Evolutionary conservation across 2,113 vertebrate species (phyloP).

Genomic region (Alosa alosa): DNA sequence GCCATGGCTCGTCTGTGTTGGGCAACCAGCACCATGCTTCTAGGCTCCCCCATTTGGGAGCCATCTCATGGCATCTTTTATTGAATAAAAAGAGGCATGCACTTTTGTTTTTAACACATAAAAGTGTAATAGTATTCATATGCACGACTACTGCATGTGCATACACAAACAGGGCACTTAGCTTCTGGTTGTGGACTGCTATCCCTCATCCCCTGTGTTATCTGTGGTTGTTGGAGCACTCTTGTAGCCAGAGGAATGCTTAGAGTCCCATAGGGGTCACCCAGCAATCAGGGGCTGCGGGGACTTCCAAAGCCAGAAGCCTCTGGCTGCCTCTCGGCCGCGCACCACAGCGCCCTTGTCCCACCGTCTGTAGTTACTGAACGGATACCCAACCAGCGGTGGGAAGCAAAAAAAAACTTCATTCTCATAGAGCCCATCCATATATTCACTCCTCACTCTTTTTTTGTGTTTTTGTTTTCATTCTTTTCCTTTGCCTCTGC

Average conservation of each 20-base stretch:
- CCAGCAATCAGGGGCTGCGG: slow-evolving; percentile 30
- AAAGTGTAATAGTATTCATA: slow-evolving; percentile 30
- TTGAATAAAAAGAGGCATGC: slow-evolving; percentile 23
- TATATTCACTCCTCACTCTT: slow-evolving; percentile 44
- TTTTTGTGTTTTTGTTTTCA: neutral
- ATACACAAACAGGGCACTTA: slow-evolving; percentile 17
- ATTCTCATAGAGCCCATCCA: slow-evolving; percentile 38
- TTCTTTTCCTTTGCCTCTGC: neutral
- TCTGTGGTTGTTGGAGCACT: slow-evolving; percentile 41
- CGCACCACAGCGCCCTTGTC: slow-evolving; percentile 10
- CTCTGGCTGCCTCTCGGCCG: slow-evolving; percentile 45
- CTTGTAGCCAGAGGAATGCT: slow-evolving; percentile 39
- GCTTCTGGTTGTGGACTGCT: neutral
- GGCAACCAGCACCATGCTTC: neutral
- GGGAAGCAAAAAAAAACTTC: slow-evolving; percentile 44
- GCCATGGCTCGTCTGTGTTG: slow-evolving; percentile 59
- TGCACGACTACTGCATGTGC: slow-evolving; percentile 11
- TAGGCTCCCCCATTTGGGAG: slow-evolving; percentile 17
- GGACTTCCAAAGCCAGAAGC: slow-evolving; percentile 41
- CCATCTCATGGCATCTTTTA: slow-evolving; percentile 33
- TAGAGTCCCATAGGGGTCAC: slow-evolving; percentile 33
- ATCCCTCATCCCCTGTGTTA: slow-evolving; percentile 33
- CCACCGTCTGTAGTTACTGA: slow-evolving; percentile 41
- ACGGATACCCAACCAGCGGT: slow-evolving; percentile 42
- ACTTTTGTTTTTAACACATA: slow-evolving; percentile 21